These are phyloP conservation scores for Cephus pygmeus DNA, from an alignment of 2,888 invertebrate genomes.

Conservation along the genomic window DNA sequence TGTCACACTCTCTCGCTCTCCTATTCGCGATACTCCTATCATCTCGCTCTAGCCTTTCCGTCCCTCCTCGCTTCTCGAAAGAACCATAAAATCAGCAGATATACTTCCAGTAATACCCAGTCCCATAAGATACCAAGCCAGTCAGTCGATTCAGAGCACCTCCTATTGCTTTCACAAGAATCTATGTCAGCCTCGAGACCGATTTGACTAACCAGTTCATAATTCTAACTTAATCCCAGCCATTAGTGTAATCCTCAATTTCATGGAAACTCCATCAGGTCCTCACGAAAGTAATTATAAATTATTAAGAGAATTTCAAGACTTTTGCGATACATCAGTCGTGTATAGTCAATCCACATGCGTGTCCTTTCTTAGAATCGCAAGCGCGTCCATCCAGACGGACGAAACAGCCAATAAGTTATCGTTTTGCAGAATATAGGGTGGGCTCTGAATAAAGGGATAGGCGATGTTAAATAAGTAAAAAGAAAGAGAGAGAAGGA, in stretches of 20 bases:
- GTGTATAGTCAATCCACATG: neutral
- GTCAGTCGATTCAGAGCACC: neutral
- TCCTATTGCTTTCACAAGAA: neutral
- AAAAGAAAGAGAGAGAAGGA: neutral
- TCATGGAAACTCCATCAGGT: neutral
- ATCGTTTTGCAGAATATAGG: neutral
- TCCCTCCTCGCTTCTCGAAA: constrained; percentile 20
- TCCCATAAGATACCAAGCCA: constrained; percentile 5
- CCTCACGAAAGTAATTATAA: neutral
- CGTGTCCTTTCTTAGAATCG: neutral
- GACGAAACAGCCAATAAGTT: neutral
- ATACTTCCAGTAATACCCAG: constrained; percentile 39
- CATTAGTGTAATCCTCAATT: neutral
- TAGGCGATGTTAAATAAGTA: neutral
- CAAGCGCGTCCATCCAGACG: neutral
- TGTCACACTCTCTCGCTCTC: constrained; percentile 31
- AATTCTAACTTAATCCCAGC: neutral
- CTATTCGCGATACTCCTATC: neutral
- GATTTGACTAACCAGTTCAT: neutral
- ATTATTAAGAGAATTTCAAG: neutral
- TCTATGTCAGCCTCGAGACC: neutral
- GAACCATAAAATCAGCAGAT: constrained; percentile 49
- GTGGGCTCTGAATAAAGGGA: neutral
- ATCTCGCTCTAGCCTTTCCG: constrained; percentile 13
- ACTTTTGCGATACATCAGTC: neutral